A percentile compares a stretch with the other conserved stretches of the same genome.
Conservation (phyloP, 1,140 invertebrate genomes). For the Stenopsyche tienmushanensis region DNA sequence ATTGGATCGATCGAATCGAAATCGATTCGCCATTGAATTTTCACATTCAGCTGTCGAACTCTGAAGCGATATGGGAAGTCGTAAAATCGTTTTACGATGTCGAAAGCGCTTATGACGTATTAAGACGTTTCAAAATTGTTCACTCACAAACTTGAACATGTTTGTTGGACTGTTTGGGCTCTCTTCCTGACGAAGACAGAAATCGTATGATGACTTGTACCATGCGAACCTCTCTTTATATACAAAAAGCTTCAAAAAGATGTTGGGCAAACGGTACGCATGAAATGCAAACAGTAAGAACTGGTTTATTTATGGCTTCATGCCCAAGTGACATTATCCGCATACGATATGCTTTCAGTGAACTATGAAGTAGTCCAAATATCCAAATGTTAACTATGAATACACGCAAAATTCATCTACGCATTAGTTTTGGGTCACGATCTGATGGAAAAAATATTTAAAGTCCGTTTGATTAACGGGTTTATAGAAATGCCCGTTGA, state of each 20-base stretch:
- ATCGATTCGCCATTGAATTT: too few species aligned
- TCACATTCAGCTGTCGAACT: too few species aligned
- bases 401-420: too few species aligned
- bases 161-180: constrained; percentile 21
- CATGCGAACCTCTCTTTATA: constrained; percentile 26
- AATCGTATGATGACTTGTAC: constrained; percentile 30
- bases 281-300: constrained; percentile 12
- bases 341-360: background rate
- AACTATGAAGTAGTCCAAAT: background rate
- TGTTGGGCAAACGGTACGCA: too few species aligned
- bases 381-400: background rate
- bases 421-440: too few species aligned
- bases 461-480: too few species aligned
- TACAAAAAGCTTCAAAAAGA: background rate
- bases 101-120: too few species aligned
- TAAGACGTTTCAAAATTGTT: background rate
- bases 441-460: too few species aligned
- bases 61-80: too few species aligned
- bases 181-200: constrained; percentile 29
- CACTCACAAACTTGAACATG: constrained; percentile 44
- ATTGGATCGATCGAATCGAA: too few species aligned
- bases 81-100: too few species aligned
- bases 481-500: too few species aligned
- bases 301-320: constrained; percentile 16
- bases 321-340: background rate